These are phyloP conservation scores for Nomia melanderi DNA, from an alignment of 1,140 invertebrate species.

Conservation along the genomic window DNA sequence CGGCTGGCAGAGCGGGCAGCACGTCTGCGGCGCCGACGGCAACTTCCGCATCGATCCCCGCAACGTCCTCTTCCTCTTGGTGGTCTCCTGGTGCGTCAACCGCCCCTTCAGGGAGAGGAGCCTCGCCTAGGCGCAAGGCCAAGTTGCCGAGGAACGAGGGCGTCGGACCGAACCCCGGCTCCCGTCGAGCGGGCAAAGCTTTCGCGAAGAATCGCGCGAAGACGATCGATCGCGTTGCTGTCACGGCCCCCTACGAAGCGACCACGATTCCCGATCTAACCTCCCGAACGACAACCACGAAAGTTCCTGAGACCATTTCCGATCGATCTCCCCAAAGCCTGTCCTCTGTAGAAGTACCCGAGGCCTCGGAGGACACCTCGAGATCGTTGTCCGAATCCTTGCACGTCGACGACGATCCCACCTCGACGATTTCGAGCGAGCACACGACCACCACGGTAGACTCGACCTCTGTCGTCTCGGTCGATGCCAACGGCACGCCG, in stretches of 20 bases:
- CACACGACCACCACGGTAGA: conserved; percentile 27
- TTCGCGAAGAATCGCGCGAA: conserved; percentile 26
- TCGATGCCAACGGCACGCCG: conserved; percentile 32
- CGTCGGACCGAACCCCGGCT: neutral
- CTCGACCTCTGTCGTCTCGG: conserved; percentile 17
- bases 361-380: conserved; percentile 17
- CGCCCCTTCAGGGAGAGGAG: conserved; percentile 46
- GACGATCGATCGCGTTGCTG: neutral
- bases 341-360: conserved; percentile 1
- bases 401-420: conserved; percentile 39
- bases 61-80: conserved; percentile 51
- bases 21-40: conserved; percentile 45
- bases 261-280: neutral
- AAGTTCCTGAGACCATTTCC: conserved; percentile 48
- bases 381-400: conserved; percentile 17
- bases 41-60: conserved; percentile 36
- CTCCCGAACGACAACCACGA: conserved; percentile 17
- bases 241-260: neutral
- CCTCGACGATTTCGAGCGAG: conserved; percentile 38
- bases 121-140: conserved; percentile 39
- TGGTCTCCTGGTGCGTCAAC: conserved; percentile 58
- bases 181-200: conserved; percentile 25
- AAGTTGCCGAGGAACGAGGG: conserved; percentile 5
- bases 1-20: conserved; percentile 32
- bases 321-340: conserved; percentile 24